Evolutionary conservation across 2,797 vertebrate species (phyloP).

Genomic region (Neosalanx taihuensis): DNA sequence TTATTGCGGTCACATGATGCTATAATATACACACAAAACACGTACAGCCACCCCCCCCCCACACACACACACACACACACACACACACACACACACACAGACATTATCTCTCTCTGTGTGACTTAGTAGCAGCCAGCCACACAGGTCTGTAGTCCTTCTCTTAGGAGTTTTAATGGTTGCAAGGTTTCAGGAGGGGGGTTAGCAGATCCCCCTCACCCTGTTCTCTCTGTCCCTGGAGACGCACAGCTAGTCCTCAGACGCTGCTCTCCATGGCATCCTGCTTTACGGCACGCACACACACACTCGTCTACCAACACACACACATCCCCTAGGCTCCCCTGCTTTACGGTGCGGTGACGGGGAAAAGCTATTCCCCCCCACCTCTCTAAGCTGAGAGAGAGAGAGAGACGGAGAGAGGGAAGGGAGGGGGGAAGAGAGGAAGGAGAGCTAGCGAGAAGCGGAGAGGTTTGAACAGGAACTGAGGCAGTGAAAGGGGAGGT

Average conservation of each 20-base stretch:
- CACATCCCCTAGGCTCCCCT: slow-evolving; percentile 42
- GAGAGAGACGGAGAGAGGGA: slow-evolving; percentile 33
- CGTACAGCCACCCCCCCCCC: neutral
- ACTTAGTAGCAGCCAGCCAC: slow-evolving; percentile 28
- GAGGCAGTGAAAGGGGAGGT: neutral
- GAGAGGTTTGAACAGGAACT: slow-evolving; percentile 8
- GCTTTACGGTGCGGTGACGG: slow-evolving; percentile 50
- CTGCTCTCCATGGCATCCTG: slow-evolving; percentile 57
- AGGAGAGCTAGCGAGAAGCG: neutral
- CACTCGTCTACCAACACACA: slow-evolving; percentile 13
- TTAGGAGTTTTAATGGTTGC: slow-evolving; percentile 49
- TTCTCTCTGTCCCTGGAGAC: slow-evolving; percentile 20
- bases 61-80: neutral
- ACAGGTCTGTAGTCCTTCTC: slow-evolving; percentile 59
- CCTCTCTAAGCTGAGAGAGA: slow-evolving; percentile 48
- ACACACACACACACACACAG: neutral
- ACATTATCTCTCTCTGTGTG: slow-evolving; percentile 6
- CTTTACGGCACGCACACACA: slow-evolving; percentile 56
- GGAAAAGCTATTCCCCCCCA: slow-evolving; percentile 51
- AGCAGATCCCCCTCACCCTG: slow-evolving; percentile 14
- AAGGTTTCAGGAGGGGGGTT: slow-evolving; percentile 21
- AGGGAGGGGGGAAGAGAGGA: neutral
- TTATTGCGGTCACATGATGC: neutral
- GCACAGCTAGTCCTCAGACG: slow-evolving; percentile 50
- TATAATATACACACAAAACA: neutral